A percentile compares a stretch with the other conserved stretches of the same genome.
Conservation (phyloP, 2,797 vertebrate genomes). For the Takifugu rubripes region DNA sequence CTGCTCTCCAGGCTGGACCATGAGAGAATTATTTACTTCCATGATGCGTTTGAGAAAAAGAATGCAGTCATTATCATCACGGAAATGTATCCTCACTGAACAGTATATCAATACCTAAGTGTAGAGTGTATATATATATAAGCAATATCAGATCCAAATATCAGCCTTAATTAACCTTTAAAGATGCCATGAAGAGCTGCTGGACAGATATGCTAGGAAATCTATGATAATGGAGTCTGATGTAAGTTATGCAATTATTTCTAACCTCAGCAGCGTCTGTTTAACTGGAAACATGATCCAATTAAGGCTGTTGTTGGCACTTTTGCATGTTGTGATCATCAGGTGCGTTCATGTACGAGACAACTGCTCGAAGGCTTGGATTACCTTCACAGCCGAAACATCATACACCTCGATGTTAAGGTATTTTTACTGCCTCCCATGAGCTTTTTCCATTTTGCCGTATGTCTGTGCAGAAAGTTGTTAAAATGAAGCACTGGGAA, state of each 20-base stretch:
- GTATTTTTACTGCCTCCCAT: slow-evolving; percentile 40
- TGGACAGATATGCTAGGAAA: slow-evolving; percentile 89
- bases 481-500: background rate
- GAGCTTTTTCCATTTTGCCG: background rate
- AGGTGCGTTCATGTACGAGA: slow-evolving; percentile 86
- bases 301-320: background rate
- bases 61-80: slow-evolving; percentile 88
- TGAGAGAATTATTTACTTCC: slow-evolving; percentile 88
- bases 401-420: slow-evolving; percentile 82
- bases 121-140: too few species aligned
- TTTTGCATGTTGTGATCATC: slow-evolving; percentile 21
- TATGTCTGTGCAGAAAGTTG: background rate
- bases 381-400: slow-evolving; percentile 82
- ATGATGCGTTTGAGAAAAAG: slow-evolving; percentile 95
- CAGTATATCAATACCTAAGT: background rate
- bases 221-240: slow-evolving; percentile 87
- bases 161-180: slow-evolving; percentile 72
- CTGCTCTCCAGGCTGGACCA: slow-evolving; percentile 90
- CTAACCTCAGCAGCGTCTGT: background rate
- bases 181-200: slow-evolving; percentile 92
- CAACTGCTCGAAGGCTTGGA: slow-evolving; percentile 87
- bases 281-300: background rate
- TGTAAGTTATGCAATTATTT: slow-evolving; percentile 71
- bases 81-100: slow-evolving; percentile 87
- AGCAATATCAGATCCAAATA: background rate